phyloP scores from a whole-genome alignment of 2,113 vertebrate species.

The Oceanites oceanicus region DNA sequence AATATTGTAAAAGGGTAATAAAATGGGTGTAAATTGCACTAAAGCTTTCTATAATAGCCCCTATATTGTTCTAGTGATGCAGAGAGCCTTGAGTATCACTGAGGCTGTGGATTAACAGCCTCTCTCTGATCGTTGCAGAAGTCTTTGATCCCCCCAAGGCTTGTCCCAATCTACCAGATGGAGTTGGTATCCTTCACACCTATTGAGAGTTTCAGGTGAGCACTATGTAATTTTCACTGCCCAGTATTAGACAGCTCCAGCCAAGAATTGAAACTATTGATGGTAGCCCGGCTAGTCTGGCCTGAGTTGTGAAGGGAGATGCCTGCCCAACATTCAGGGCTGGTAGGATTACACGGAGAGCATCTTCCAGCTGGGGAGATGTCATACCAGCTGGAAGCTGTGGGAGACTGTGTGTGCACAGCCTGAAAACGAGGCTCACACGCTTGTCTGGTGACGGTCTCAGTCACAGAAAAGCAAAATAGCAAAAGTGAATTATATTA shows the following conservation, averaged over 20 bases:
- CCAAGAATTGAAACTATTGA: background rate
- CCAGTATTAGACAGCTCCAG: background rate
- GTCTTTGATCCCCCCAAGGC: background rate
- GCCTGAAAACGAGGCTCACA: background rate
- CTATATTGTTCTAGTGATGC: background rate
- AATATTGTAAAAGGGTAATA: background rate
- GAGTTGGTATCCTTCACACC: background rate
- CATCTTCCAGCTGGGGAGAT: background rate
- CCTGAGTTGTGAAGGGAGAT: background rate
- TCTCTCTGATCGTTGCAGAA: background rate
- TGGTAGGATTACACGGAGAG: background rate
- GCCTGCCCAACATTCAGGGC: background rate
- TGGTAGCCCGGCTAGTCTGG: background rate
- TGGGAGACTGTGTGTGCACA: background rate
- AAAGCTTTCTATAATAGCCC: background rate
- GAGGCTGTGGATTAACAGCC: background rate
- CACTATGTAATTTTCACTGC: background rate
- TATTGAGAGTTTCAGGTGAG: background rate
- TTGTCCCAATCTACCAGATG: background rate
- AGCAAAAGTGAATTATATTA: background rate
- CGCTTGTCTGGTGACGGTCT: background rate
- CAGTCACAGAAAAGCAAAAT: background rate
- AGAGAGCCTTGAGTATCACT: background rate
- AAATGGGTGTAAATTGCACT: background rate
- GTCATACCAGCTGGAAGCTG: background rate